Percentiles rank a stretch among this genome's conserved stretches.
Evolutionary conservation across 1,140 invertebrate species (phyloP).

Genomic region (Helicorthomorpha holstii): DNA sequence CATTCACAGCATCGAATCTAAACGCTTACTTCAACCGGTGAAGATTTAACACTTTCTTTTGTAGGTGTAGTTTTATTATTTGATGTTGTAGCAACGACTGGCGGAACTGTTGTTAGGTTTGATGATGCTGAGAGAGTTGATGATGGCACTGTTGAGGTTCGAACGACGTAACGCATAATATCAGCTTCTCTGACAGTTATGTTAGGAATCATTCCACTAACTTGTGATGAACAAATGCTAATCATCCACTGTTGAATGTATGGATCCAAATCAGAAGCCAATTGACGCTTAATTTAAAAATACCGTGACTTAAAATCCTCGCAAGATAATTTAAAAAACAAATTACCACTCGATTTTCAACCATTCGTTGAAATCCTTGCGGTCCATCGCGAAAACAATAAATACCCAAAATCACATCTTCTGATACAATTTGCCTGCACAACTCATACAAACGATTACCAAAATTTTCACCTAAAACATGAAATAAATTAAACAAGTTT

Average conservation of each 20-base stretch:
- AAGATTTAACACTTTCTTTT: no score
- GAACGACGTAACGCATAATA: constrained; percentile 3
- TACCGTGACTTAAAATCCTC: neutral
- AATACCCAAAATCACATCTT: constrained; percentile 22
- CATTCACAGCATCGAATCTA: no score
- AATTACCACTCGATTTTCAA: constrained; percentile 25
- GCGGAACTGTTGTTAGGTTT: no score
- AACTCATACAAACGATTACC: constrained; percentile 13
- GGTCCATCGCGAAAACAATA: constrained; percentile 24
- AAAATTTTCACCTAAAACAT: constrained; percentile 14
- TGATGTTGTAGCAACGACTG: no score
- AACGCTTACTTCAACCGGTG: no score
- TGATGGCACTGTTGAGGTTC: no score
- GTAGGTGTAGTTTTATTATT: no score
- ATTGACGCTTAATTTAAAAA: constrained; percentile 13
- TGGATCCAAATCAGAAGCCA: constrained; percentile 19
- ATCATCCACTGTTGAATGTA: constrained; percentile 21
- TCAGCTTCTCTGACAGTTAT: constrained; percentile 16
- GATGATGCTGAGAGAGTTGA: no score
- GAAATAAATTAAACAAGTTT: neutral
- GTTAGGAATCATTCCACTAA: constrained; percentile 16
- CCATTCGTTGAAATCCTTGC: constrained; percentile 22
- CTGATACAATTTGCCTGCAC: constrained; percentile 15
- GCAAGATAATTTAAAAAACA: neutral
- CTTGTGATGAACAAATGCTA: constrained; percentile 18